Evolutionary conservation across 2,113 vertebrate genomes (phyloP), one percentile per base, ranked within the genome.

Genomic region (Daphoenositta chrysoptera): DNA sequence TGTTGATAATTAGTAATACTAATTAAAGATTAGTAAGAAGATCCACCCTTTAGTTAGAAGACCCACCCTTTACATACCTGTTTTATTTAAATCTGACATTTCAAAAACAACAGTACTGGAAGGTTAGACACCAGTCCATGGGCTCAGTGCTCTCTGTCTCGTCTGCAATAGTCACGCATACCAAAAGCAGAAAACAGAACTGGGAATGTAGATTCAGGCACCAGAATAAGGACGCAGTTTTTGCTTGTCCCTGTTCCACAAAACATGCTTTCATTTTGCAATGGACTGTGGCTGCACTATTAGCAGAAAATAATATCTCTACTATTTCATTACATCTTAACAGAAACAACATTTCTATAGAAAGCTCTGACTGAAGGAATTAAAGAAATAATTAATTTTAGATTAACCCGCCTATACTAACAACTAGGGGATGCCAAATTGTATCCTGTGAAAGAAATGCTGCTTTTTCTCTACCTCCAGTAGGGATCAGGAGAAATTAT

Each of bases 251-350:
- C 64, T 47, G 64, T 90, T 96, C 72, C 95, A 96, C 94, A 96
- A 95, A 96, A 96, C 88, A 77, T 1, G 95, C 97, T 97, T 96
- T 97, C 96, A 97, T 94, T 95, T 96, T 92, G 82, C 84, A 51
- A 8, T 23, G 57, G 75, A 96, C 95, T 97, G 82, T 90, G 90
- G 82, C 75, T 88, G 88, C 51, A 57, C 96, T 97, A 97, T 97
- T 92, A 94, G 39, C 63, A 64, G 86, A 57, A 94, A 93, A 97
- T 92, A 97, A 90, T 94, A 88, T 87, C 89, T 82, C 94, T 57
- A 89, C 90, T 96, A 96, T 96, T 94, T 94, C 93, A 77, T 86
- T 95, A 61, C 70, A 64, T 90, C 77, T 91, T 76, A 87, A 93
- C 77, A 92, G 92, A 96, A 94, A 94, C 90, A 97, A 79, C 87